Conservation (phyloP, 1,140 invertebrate species). For the Drosophila miranda region DNA sequence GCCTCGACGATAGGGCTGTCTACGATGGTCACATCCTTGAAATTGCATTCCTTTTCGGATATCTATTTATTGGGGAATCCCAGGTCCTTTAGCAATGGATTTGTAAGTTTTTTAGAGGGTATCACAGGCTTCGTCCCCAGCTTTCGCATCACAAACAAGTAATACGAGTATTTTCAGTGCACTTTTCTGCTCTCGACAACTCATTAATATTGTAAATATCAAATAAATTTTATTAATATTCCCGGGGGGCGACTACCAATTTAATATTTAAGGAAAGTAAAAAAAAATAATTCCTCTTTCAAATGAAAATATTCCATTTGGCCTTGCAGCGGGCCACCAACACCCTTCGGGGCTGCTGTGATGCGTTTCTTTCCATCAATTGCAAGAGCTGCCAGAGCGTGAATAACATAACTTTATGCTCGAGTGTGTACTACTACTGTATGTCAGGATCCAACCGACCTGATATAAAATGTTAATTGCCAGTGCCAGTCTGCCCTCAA, state of each 20-base stretch:
- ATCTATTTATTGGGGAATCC: too few species aligned
- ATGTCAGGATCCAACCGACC: background rate
- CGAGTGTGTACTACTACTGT: slow-evolving; percentile 5
- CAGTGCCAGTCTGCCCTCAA: background rate
- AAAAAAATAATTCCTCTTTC: slow-evolving; percentile 11
- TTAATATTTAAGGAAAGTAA: slow-evolving; percentile 19
- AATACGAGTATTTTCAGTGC: too few species aligned
- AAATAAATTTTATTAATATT: slow-evolving; percentile 1
- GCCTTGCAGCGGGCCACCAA: slow-evolving; percentile 5
- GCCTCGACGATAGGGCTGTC: too few species aligned
- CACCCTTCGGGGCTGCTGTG: slow-evolving; percentile 11
- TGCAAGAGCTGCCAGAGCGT: slow-evolving; percentile 19
- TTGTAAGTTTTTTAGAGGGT: too few species aligned
- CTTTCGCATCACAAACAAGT: too few species aligned
- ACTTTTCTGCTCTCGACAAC: background rate
- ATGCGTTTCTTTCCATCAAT: slow-evolving; percentile 1
- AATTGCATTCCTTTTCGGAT: too few species aligned
- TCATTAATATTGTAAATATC: background rate
- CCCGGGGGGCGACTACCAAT: background rate
- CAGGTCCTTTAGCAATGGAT: too few species aligned
- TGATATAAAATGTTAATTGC: slow-evolving; percentile 25
- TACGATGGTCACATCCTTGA: too few species aligned
- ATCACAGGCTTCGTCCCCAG: too few species aligned
- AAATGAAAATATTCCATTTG: slow-evolving; percentile 35
- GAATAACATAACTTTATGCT: slow-evolving; percentile 17